Base-by-base conservation (phyloP, 1,140 invertebrate genomes). In the Sesamia nonagrioides region DNA sequence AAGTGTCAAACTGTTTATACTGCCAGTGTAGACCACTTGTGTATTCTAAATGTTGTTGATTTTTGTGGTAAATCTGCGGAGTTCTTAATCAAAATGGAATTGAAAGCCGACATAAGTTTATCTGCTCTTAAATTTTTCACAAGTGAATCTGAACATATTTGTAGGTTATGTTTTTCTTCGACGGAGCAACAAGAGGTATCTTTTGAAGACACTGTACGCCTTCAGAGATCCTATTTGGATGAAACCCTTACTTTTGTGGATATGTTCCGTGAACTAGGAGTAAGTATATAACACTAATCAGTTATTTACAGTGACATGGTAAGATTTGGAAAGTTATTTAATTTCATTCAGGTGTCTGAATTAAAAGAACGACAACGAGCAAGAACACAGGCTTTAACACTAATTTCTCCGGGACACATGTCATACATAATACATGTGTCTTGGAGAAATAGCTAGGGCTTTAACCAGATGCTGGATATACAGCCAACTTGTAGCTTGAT, bases 91-190 rank as follows among this genome's bases (percentile, higher is more conserved):
- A 79, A 77, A 40, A 89, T 89, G 88, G 48, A 80, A 58, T 48
- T 56, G 17, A 69, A 86, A 33, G 71, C 79, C 40, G 75, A 79
- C 17, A 77, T 82, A 21, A 80, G 80, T 11, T 68, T 85, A 69
- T 80, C 83, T 8, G 88, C 82, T 7, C 33, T 90, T 27, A 89
- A 89, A 77, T 92, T 79, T 66, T 69, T 92, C 15, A 85, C 82
- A n/a, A 86, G 87, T 7, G 86, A 89, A 21, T 83, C 80, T 66
- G 80, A 84, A 27, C 79, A 90, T 40, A 72, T 93, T 69, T 93
- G 92, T 79, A 91, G 90, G 85, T 86, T 93, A 84, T 93, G 92
- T 86, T 90, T 92, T 71, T 60, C 61, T 66, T 78, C 86, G n/a
- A 88, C 86, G 11, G 77, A 84, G 17, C 61, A 61, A 7, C 75